Evolutionary conservation across 23 tunicate species (phyloP).

Genomic region (Phallusia fumigata): DNA sequence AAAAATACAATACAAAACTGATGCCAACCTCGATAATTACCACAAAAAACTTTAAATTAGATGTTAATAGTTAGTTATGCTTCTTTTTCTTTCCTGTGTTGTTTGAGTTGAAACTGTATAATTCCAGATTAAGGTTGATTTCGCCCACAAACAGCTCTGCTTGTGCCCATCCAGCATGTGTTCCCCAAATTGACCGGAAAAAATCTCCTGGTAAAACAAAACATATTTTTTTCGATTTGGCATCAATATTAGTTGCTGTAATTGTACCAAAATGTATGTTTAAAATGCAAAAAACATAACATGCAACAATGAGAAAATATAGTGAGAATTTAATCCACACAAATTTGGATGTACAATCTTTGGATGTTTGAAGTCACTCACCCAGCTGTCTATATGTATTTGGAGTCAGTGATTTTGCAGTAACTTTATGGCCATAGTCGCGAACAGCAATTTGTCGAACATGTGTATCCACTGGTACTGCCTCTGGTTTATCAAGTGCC

Average conservation of each 20-base stretch:
- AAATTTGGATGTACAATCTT: no score
- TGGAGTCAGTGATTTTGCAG: constrained; percentile 62
- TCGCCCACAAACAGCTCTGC: constrained; percentile 73
- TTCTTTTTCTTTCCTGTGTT: neutral
- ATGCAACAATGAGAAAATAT: no score
- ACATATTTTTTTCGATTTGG: no score
- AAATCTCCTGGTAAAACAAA: constrained; percentile 50
- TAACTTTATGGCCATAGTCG: constrained; percentile 43
- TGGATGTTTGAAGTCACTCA: neutral
- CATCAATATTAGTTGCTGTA: no score
- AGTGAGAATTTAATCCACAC: no score
- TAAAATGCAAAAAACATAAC: no score
- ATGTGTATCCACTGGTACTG: constrained; percentile 89
- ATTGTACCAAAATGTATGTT: no score
- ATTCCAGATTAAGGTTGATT: constrained; percentile 30
- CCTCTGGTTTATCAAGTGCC: constrained; percentile 76
- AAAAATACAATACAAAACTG: no score
- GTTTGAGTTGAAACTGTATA: constrained; percentile 10
- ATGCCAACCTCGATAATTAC: no score
- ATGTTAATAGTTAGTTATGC: neutral
- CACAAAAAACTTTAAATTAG: no score
- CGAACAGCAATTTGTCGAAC: constrained; percentile 72
- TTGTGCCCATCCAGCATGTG: constrained; percentile 87
- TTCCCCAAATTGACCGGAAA: constrained; percentile 78
- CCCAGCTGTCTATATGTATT: constrained; percentile 53